Base-by-base conservation (phyloP, 2,797 vertebrate genomes). In the Apodemus agrarius region DNA sequence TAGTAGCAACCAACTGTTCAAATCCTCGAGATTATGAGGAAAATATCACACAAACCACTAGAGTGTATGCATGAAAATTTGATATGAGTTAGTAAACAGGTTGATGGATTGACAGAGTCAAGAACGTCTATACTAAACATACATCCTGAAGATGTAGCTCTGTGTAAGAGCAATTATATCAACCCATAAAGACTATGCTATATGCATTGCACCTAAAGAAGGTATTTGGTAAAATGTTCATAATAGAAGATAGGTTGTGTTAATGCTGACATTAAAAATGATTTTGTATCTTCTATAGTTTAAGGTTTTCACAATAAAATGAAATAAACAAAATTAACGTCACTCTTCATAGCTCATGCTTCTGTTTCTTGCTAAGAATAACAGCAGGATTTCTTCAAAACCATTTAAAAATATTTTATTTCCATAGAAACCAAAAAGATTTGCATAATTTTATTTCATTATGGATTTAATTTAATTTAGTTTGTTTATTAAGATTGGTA, bases 331-430 rank as follows among this genome's bases (percentile, higher is more conserved):
- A 96, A 85, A 88, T 59, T 59, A 74, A 96, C 93, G 89, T 21
- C 34, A 89, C 29, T 95, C 91, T 93, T 95, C n/a, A 57, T 92
- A 67, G 69, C 37, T 74, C 24, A 61, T 57, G 8, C 5, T 90
- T 96, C 61, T 16, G 92, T 93, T 94, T 96, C 86, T 76, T 92
- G 85, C 92, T 96, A 95, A 90, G 76, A 93, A 95, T 94, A 86
- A 86, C 79, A 91, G 63, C 83, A 14, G 80, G 76, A 83, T 76
- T 85, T 37, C 76, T 95, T 95, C 81, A 65, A 82, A 93, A 89
- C 93, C 22, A 84, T 83, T 96, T 92, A 46, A 95, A 96, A 95
- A 89, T 72, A 89, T 95, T 94, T 96, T 91, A 96, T 96, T 96
- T 95, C 87, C 92, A 97, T 95, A 96, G 93, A 96, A 97, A 97